Conservation (phyloP, 2,888 invertebrate species). For the Pyrrhosoma nymphula region DNA sequence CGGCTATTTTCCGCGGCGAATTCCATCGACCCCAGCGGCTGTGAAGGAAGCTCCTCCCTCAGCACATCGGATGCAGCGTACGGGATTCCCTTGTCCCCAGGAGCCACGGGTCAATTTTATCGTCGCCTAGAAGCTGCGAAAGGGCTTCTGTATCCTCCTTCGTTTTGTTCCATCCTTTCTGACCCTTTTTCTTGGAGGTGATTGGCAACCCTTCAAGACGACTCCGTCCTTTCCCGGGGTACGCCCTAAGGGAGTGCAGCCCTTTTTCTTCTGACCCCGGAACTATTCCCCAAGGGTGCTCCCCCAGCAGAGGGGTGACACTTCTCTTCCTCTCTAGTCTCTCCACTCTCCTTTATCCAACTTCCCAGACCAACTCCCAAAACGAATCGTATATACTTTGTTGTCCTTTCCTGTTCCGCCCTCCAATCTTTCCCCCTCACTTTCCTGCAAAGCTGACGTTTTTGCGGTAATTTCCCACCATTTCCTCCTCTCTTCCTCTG, state of each 20-base stretch:
- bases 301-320: background rate
- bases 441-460: background rate
- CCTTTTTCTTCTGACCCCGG: background rate
- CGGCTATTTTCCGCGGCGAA: background rate
- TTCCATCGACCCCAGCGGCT: background rate
- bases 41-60: background rate
- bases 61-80: background rate
- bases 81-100: background rate
- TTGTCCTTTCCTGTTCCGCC: background rate
- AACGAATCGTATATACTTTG: background rate
- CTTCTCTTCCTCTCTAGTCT: background rate
- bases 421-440: background rate
- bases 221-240: background rate
- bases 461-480: conserved; percentile 16
- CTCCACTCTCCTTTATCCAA: background rate
- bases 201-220: background rate
- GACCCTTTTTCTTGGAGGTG: background rate
- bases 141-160: background rate
- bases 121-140: background rate
- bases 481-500: background rate
- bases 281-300: background rate
- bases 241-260: background rate
- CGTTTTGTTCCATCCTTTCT: background rate
- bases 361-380: background rate
- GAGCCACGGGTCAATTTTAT: background rate